A percentile compares a stretch with the other conserved stretches of the same genome.
phyloP scores from a whole-genome alignment of 2,797 vertebrate species.

The Coluber constrictor region DNA sequence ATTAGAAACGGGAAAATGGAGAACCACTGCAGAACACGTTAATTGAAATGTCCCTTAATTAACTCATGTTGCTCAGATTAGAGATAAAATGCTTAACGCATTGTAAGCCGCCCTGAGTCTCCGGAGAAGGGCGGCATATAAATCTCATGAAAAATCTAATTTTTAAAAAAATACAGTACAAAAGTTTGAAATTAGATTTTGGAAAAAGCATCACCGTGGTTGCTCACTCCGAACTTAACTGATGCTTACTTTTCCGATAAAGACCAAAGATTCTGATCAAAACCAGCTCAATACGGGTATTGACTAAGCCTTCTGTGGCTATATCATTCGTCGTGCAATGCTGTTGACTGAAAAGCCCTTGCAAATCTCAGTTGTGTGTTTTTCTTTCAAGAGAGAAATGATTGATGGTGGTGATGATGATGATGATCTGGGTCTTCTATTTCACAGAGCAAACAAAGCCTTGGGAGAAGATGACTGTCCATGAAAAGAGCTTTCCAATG shows the following conservation, averaged over 20 bases:
- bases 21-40: neutral
- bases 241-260: neutral
- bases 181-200: neutral
- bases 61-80: slow-evolving; percentile 32
- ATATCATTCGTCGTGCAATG: slow-evolving; percentile 21
- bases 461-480: neutral
- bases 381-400: neutral
- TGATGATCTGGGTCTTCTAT: neutral
- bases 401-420: neutral
- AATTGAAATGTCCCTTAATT: neutral
- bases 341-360: slow-evolving; percentile 15
- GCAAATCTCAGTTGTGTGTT: neutral
- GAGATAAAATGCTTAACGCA: slow-evolving; percentile 13
- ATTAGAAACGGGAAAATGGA: neutral
- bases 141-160: no score
- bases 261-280: neutral
- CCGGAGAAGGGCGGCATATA: no score
- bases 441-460: slow-evolving; percentile 17
- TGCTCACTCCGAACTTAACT: neutral
- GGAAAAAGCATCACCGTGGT: neutral
- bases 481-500: neutral
- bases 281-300: slow-evolving; percentile 11
- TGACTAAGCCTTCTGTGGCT: neutral
- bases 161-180: neutral
- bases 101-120: no score